These are phyloP conservation scores for Pseudorhiza aurosa DNA, from an alignment of 30 jellyfish, hydroid and myxozoan species.

Conservation along the genomic window DNA sequence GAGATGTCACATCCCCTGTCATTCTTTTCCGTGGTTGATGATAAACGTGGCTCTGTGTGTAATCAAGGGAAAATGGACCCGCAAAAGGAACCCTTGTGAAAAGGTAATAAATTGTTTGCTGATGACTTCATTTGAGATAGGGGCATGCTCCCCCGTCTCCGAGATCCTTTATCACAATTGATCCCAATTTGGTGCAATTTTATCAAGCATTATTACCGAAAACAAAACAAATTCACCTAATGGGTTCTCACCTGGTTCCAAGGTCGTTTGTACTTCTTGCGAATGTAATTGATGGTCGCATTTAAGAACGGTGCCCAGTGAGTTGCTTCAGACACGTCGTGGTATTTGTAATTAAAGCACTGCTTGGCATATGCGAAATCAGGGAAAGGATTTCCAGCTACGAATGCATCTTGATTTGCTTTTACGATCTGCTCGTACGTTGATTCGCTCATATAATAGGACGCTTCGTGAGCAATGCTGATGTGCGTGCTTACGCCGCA, in stretches of 20 bases:
- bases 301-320: slow-evolving; percentile 96
- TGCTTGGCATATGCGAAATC: slow-evolving; percentile 87
- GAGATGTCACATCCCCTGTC: too few relatives aligned
- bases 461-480: slow-evolving; percentile 89
- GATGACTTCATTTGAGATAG: too few relatives aligned
- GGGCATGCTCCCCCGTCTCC: too few relatives aligned
- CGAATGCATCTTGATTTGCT: slow-evolving; percentile 88
- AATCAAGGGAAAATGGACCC: too few relatives aligned
- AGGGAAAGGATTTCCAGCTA: slow-evolving; percentile 94
- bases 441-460: slow-evolving; percentile 45
- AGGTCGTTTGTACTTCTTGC: slow-evolving; percentile 78
- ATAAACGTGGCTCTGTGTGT: too few relatives aligned
- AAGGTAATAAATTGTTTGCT: too few relatives aligned
- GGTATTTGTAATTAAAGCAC: slow-evolving; percentile 75
- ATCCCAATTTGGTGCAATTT: too few relatives aligned
- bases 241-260: slow-evolving; percentile 75
- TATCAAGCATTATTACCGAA: too few relatives aligned
- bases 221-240: too few relatives aligned
- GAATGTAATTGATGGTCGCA: slow-evolving; percentile 82
- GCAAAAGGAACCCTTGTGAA: too few relatives aligned
- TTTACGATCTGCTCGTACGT: slow-evolving; percentile 48
- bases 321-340: slow-evolving; percentile 82
- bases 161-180: too few relatives aligned
- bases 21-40: too few relatives aligned
- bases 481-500: slow-evolving; percentile 97